Base-by-base conservation (phyloP, 2,888 invertebrate genomes). In the Oscheius onirici region DNA sequence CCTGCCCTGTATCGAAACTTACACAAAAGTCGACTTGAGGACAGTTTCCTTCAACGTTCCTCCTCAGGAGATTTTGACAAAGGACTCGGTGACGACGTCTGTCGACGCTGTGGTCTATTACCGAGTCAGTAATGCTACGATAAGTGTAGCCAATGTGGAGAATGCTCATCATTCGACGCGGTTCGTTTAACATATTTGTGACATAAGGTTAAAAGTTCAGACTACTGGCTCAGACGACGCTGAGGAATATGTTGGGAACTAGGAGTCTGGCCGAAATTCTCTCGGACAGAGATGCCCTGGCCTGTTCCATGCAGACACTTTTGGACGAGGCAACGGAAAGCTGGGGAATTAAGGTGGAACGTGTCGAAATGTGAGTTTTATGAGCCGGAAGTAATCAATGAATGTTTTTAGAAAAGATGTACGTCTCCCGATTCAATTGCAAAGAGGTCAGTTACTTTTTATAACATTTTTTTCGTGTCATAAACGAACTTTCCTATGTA, bases 61-160 rank as follows among this genome's bases (percentile, higher is more conserved):
- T 61, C 96, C 97, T 0, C 97, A 97, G 90, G 97, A 97, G 95
- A 95, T 97, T 15, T 90, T 97, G 81, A 96, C 96, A 43, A 95
- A 95, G 89, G 97, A 97, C 90, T 95, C 94, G 71, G 97, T 97
- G 71, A 97, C 97, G 0, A 96, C 97, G 3, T 95, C 95, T 1
- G 97, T 97, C 55, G 97, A 97, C 88, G 97, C 97, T 24, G 90
- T 90, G 13, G 88, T 89, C 44, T 89, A 89, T 78, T 89, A 89
- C 76, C 82, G 88, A 51, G 95, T 97, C 28, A 94, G 93, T 86
- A 97, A 97, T 89, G 96, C 97, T 15, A 96, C 96, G 0, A 94
- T 96, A 76, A 95, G 95, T 54, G 95, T 95, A 79, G 95, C 95
- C 55, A 97, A 97, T 89, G 97, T 97, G 54, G 96, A 97, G 89